These are phyloP conservation scores for Odontophorus gujanensis DNA, from an alignment of 2,113 vertebrate species.

Conservation along the genomic window DNA sequence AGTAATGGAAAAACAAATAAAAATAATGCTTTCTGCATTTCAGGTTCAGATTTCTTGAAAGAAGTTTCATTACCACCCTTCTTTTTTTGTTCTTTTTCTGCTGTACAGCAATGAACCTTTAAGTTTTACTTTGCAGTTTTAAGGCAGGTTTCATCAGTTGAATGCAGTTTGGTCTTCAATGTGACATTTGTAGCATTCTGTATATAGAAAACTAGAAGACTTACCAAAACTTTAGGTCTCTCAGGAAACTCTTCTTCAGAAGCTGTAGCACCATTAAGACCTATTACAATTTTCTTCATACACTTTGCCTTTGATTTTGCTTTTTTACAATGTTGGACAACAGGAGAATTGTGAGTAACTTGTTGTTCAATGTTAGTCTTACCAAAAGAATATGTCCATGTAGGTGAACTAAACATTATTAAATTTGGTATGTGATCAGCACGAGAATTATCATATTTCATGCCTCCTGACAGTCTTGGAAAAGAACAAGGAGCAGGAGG, in stretches of 20 bases:
- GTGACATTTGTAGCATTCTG: neutral
- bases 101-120: neutral
- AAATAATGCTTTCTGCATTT: neutral
- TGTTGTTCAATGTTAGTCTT: neutral
- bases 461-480: neutral
- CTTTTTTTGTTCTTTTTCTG: neutral
- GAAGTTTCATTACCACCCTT: neutral
- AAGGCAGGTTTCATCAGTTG: neutral
- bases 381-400: neutral
- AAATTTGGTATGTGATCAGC: neutral
- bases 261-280: rapidly evolving
- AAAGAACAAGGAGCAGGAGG: neutral
- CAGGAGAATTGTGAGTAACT: neutral
- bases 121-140: neutral
- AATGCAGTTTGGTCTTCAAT: neutral
- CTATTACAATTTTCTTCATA: neutral
- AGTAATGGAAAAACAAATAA: neutral
- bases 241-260: neutral
- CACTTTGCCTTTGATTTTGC: rapidly evolving
- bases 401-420: neutral
- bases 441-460: neutral
- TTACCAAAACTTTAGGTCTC: neutral
- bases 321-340: neutral
- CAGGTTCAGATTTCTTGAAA: neutral
- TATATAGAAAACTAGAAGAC: neutral